Conservation (phyloP, 2,888 invertebrate species). For the Drosophila monieri region DNA sequence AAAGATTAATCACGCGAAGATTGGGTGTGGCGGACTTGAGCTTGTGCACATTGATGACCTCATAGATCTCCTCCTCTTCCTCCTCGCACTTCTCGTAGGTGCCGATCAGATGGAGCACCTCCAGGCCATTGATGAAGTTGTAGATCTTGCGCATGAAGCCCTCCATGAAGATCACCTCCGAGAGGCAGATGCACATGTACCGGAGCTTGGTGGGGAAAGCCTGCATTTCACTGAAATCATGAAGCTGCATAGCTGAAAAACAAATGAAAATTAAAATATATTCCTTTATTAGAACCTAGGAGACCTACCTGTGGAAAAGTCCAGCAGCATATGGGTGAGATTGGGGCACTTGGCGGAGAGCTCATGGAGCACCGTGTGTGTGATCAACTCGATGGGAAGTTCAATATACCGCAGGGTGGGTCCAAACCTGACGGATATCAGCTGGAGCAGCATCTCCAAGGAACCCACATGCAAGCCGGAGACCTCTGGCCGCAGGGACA, state of each 20-base stretch:
- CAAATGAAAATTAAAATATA: background rate
- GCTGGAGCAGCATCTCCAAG: conserved; percentile 92
- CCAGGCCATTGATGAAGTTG: conserved; percentile 99
- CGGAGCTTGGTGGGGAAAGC: conserved; percentile 98
- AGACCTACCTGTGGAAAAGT: conserved; percentile 93
- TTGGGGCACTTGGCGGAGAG: conserved; percentile 98
- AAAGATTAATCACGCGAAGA: conserved; percentile 97
- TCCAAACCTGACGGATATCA: conserved; percentile 95
- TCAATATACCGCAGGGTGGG: conserved; percentile 95
- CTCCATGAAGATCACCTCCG: conserved; percentile 99
- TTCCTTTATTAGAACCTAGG: background rate
- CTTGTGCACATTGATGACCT: conserved; percentile 99
- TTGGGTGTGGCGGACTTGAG: conserved; percentile 99
- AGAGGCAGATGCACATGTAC: conserved; percentile 97
- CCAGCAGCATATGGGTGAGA: conserved; percentile 97
- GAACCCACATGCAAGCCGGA: conserved; percentile 91
- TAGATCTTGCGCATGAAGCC: conserved; percentile 99
- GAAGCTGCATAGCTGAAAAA: conserved; percentile 95
- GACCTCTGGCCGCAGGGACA: conserved; percentile 97
- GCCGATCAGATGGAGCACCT: conserved; percentile 97
- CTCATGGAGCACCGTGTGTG: conserved; percentile 98
- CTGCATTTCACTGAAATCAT: conserved; percentile 99
- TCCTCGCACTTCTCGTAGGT: conserved; percentile 99
- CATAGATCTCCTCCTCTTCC: conserved; percentile 99
- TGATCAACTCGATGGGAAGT: conserved; percentile 97